A percentile compares a stretch with the other conserved stretches of the same genome.
phyloP scores from a whole-genome alignment of 2,888 invertebrate genomes.

The Acanthosoma haemorrhoidale region DNA sequence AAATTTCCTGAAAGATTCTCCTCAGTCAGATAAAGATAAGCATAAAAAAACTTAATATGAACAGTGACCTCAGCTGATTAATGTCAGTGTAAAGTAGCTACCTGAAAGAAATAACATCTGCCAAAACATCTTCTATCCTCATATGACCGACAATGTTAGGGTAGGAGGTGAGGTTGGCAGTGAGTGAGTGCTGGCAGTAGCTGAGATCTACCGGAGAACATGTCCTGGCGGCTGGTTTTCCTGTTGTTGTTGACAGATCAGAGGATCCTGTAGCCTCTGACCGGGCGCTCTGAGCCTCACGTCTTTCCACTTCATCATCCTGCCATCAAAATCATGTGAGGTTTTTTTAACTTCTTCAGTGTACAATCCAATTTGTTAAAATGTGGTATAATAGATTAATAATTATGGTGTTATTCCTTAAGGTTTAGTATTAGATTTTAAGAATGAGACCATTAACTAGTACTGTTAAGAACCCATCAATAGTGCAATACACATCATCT shows the following conservation, averaged over 20 bases:
- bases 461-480: too few species aligned
- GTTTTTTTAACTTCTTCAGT: too few species aligned
- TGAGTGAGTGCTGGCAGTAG: slow-evolving; percentile 60
- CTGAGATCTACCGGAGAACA: slow-evolving; percentile 62
- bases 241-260: slow-evolving; percentile 34
- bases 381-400: too few species aligned
- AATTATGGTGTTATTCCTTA: too few species aligned
- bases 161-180: slow-evolving; percentile 73
- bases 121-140: slow-evolving; percentile 58
- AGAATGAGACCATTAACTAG: too few species aligned
- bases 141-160: slow-evolving; percentile 72
- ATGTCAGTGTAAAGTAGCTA: too few species aligned
- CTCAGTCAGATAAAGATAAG: neutral
- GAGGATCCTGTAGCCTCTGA: slow-evolving; percentile 27
- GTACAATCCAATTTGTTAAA: too few species aligned
- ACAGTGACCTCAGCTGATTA: too few species aligned
- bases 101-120: slow-evolving; percentile 71
- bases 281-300: neutral
- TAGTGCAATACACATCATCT: neutral
- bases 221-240: slow-evolving; percentile 55
- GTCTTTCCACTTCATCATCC: neutral
- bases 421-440: too few species aligned
- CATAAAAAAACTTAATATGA: too few species aligned
- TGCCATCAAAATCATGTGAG: too few species aligned
- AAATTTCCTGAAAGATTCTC: too few species aligned